phyloP scores from a whole-genome alignment of 1,140 invertebrate genomes.

The Proctacanthus coquilletti region DNA sequence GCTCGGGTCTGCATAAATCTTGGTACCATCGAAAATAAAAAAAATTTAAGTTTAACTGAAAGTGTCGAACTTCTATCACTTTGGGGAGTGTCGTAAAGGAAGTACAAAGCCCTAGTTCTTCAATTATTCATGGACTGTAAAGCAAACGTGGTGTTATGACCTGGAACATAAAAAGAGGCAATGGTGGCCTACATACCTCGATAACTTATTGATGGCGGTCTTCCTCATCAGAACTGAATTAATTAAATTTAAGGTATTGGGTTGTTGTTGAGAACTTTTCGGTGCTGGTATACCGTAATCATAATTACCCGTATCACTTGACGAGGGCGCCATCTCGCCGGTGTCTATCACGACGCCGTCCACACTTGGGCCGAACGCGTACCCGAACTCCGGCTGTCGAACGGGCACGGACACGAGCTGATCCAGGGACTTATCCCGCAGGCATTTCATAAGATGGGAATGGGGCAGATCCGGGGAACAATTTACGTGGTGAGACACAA shows the following conservation, averaged over 20 bases:
- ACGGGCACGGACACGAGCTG: conserved; percentile 57
- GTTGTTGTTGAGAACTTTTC: conserved; percentile 30
- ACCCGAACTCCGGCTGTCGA: conserved; percentile 63
- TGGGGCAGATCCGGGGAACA: conserved; percentile 62
- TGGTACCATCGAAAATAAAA: no score
- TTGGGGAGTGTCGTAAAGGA: no score
- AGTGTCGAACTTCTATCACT: no score
- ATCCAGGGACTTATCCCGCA: conserved; percentile 62
- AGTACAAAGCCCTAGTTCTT: no score
- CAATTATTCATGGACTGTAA: no score
- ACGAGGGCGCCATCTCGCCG: conserved; percentile 21
- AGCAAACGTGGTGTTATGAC: no score
- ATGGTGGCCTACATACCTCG: conserved; percentile 40
- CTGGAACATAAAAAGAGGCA: no score
- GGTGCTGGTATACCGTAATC: conserved; percentile 26
- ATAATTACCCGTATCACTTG: conserved; percentile 21
- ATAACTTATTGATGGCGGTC: conserved; percentile 53
- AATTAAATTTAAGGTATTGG: conserved; percentile 38
- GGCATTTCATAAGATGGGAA: conserved; percentile 63
- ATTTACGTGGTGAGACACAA: conserved; percentile 73
- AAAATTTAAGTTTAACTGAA: no score
- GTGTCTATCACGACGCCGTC: conserved; percentile 63
- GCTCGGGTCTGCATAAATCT: no score
- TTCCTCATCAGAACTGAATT: conserved; percentile 61
- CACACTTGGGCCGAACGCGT: conserved; percentile 78